phyloP scores from a whole-genome alignment of 2,797 vertebrate genomes.

The Leptatherina wallacei region DNA sequence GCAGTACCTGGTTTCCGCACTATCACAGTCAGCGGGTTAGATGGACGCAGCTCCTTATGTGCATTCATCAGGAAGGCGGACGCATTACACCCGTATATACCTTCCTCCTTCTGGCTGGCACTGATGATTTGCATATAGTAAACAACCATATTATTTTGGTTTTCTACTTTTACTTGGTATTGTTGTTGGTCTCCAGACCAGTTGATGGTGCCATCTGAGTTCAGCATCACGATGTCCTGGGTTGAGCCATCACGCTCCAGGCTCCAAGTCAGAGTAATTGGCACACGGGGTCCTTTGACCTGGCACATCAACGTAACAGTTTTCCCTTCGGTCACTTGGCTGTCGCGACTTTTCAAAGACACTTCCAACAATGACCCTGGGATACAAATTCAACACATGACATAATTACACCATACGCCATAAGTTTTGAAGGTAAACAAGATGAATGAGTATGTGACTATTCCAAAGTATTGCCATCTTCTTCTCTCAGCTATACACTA shows the following conservation, averaged over 20 bases:
- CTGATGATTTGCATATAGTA: slow-evolving; percentile 63
- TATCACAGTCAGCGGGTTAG: slow-evolving; percentile 62
- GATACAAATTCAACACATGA: slow-evolving; percentile 5
- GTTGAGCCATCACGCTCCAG: slow-evolving; percentile 26
- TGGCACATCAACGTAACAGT: slow-evolving; percentile 68
- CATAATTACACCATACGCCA: not conserved
- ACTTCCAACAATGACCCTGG: slow-evolving; percentile 67
- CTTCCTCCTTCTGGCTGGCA: slow-evolving; percentile 69
- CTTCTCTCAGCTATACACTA: not conserved
- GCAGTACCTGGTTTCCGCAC: slow-evolving; percentile 74
- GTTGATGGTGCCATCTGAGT: slow-evolving; percentile 63
- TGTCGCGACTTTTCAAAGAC: slow-evolving; percentile 59
- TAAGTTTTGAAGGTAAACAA: not conserved
- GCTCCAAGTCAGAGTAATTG: slow-evolving; percentile 77
- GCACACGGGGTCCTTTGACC: slow-evolving; percentile 52
- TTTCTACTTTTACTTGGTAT: slow-evolving; percentile 73
- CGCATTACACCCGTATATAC: slow-evolving; percentile 71
- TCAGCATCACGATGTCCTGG: slow-evolving; percentile 67
- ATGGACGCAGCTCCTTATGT: slow-evolving; percentile 58
- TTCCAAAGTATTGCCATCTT: not conserved
- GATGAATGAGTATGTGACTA: not conserved
- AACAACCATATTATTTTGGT: not conserved
- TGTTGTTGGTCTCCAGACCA: slow-evolving; percentile 67
- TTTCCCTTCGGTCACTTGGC: slow-evolving; percentile 34
- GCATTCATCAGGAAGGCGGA: slow-evolving; percentile 65